Conservation (phyloP, 2,888 invertebrate genomes). For the Harpagoxenus sublaevis region DNA sequence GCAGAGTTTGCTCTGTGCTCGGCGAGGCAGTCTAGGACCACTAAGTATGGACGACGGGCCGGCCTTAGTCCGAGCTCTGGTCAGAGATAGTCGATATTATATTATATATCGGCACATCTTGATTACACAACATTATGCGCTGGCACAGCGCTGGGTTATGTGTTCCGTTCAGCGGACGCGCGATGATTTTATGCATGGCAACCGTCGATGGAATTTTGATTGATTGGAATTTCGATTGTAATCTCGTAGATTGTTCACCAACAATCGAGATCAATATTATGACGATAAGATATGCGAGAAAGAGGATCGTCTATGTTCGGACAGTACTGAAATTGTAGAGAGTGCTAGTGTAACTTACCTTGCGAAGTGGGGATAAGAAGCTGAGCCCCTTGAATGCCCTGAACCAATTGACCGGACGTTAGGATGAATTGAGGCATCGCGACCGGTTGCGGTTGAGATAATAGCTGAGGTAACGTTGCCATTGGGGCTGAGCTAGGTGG, state of each 20-base stretch:
- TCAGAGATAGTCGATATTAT: slow-evolving; percentile 84
- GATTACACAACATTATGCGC: slow-evolving; percentile 85
- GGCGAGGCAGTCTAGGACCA: slow-evolving; percentile 82
- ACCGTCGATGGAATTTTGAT: slow-evolving; percentile 40
- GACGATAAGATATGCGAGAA: background rate
- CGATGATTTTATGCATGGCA: slow-evolving; percentile 27
- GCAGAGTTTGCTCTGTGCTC: slow-evolving; percentile 85
- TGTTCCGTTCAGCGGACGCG: background rate
- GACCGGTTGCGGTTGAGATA: slow-evolving; percentile 88
- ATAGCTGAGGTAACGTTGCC: slow-evolving; percentile 89
- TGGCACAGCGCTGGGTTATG: slow-evolving; percentile 68
- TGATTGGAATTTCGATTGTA: slow-evolving; percentile 29
- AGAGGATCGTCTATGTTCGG: background rate
- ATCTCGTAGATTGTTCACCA: background rate
- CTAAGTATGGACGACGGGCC: slow-evolving; percentile 84
- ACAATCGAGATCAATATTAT: background rate
- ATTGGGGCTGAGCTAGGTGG: slow-evolving; percentile 86
- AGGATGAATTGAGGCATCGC: slow-evolving; percentile 96
- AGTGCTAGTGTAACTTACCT: slow-evolving; percentile 88
- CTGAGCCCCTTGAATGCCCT: slow-evolving; percentile 97
- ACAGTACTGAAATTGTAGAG: background rate
- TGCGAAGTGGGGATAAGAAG: slow-evolving; percentile 98
- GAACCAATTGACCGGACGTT: slow-evolving; percentile 96
- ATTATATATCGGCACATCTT: slow-evolving; percentile 82
- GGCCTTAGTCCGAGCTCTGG: slow-evolving; percentile 81